phyloP scores from a whole-genome alignment of 2,113 vertebrate genomes.

The Scalopus aquaticus region DNA sequence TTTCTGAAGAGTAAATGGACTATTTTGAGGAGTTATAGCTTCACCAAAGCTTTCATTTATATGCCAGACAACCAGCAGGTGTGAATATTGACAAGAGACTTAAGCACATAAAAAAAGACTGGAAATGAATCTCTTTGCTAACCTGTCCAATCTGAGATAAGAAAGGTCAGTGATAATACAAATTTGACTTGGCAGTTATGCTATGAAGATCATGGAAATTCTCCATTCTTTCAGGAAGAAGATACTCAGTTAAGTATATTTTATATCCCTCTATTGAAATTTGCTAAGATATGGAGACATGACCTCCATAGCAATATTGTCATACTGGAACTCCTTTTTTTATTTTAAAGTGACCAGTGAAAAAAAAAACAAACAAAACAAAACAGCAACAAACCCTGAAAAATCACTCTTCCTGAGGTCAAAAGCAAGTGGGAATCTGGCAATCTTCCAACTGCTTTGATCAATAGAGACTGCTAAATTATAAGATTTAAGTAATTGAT shows the following conservation, averaged over 20 bases:
- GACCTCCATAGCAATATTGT: neutral
- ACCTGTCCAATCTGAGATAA: neutral
- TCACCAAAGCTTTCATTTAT: neutral
- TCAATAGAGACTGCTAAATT: constrained; percentile 32
- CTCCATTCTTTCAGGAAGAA: neutral
- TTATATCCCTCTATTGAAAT: neutral
- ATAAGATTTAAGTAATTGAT: constrained; percentile 52
- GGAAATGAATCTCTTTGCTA: neutral
- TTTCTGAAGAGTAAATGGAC: constrained; percentile 13
- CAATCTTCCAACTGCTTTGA: neutral
- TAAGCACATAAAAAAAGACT: neutral
- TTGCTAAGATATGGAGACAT: neutral
- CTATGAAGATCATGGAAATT: neutral
- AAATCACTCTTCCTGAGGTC: neutral
- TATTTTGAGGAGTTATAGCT: neutral
- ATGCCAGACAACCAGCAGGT: neutral
- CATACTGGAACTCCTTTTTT: neutral
- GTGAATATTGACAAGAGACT: neutral
- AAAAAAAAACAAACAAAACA: neutral
- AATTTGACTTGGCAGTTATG: neutral
- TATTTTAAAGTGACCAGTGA: neutral
- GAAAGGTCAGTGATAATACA: neutral
- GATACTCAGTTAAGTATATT: neutral
- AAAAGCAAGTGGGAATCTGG: neutral
- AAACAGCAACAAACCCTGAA: neutral